Conservation (phyloP, 1,140 invertebrate genomes). For the Contarinia nasturtii region DNA sequence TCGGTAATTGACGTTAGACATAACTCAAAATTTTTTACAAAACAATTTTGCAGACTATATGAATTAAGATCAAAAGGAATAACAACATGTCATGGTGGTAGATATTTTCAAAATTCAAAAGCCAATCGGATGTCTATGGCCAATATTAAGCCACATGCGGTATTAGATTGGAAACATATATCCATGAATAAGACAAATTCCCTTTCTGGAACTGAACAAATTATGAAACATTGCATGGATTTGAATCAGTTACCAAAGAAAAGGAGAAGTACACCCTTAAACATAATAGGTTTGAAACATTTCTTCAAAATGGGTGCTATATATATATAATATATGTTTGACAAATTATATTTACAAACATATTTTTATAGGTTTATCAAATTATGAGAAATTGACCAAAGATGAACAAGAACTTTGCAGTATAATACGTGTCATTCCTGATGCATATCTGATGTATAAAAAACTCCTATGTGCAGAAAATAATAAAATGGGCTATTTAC, state of each 20-base stretch:
- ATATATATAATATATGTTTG: not conserved
- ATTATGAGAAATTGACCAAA: constrained; percentile 51
- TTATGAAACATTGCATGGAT: constrained; percentile 14
- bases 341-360: not conserved
- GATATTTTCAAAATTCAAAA: constrained; percentile 34
- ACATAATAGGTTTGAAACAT: constrained; percentile 22
- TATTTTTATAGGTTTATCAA: constrained; percentile 44
- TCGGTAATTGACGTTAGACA: too few relatives aligned
- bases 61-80: constrained; percentile 54
- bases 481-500: constrained; percentile 45
- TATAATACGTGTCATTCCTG: constrained; percentile 46
- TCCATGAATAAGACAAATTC: not conserved
- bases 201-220: constrained; percentile 1
- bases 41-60: constrained; percentile 26
- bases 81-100: constrained; percentile 38
- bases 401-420: constrained; percentile 63
- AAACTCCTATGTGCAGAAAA: constrained; percentile 53
- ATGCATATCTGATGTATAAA: constrained; percentile 60
- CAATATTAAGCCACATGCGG: too few relatives aligned
- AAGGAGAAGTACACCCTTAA: constrained; percentile 38
- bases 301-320: too few relatives aligned
- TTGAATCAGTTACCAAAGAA: constrained; percentile 11
- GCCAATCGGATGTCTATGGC: too few relatives aligned
- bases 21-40: too few relatives aligned
- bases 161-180: too few relatives aligned